These are phyloP conservation scores for Sciurus niger DNA, from an alignment of 2,113 vertebrate species.

Conservation along the genomic window DNA sequence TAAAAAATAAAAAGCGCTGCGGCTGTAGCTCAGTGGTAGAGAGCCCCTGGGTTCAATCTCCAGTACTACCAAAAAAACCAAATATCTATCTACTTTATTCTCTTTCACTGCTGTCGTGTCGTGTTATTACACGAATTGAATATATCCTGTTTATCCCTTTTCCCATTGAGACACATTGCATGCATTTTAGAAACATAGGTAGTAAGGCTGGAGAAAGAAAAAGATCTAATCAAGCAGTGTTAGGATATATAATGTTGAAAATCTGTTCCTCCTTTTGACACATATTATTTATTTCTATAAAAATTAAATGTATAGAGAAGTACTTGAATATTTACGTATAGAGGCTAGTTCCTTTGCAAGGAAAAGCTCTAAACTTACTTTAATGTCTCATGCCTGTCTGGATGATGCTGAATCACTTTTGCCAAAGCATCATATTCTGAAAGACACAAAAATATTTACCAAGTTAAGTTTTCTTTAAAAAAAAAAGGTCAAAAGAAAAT, in stretches of 20 bases:
- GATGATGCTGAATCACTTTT: slow-evolving; percentile 98
- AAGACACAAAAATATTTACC: slow-evolving; percentile 76
- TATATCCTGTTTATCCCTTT: slow-evolving; percentile 33
- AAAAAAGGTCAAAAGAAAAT: slow-evolving; percentile 39
- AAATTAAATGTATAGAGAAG: neutral
- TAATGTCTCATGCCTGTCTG: slow-evolving; percentile 97
- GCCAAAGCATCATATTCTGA: slow-evolving; percentile 98
- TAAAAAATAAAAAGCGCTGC: no score
- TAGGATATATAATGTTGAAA: neutral
- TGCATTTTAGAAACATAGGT: slow-evolving; percentile 1
- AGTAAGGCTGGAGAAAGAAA: neutral
- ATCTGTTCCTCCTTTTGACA: neutral
- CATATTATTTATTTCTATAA: neutral
- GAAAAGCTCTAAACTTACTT: slow-evolving; percentile 91
- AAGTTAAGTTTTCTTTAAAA: slow-evolving; percentile 48
- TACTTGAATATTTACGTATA: neutral
- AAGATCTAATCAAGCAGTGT: neutral
- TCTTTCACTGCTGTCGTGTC: neutral
- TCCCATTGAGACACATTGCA: neutral
- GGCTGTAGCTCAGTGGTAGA: no score
- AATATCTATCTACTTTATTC: neutral
- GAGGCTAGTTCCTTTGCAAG: neutral
- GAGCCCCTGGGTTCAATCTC: no score
- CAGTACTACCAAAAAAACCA: neutral
- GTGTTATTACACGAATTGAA: neutral